phyloP scores from a whole-genome alignment of 2,113 vertebrate species.

The Ailurus styani region DNA sequence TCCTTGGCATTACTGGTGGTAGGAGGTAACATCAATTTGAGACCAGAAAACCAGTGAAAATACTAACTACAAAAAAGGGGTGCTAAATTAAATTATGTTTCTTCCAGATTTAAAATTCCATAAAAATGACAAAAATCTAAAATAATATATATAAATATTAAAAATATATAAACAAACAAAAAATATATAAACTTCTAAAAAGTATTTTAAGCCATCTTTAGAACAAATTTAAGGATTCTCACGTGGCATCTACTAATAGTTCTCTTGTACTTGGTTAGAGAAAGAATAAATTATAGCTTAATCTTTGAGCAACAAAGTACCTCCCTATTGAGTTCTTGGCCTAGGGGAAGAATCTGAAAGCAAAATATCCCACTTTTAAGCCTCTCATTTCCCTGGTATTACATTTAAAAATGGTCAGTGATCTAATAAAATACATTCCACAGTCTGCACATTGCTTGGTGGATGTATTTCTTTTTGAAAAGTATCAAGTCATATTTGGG shows the following conservation, averaged over 20 bases:
- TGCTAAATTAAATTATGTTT: neutral
- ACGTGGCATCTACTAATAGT: neutral
- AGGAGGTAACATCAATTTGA: neutral
- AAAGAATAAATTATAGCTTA: slow-evolving; percentile 45
- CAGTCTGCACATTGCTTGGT: neutral
- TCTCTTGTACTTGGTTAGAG: neutral
- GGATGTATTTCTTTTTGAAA: neutral
- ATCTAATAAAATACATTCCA: slow-evolving; percentile 29
- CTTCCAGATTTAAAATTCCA: neutral
- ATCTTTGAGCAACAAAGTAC: slow-evolving; percentile 1
- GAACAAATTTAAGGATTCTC: neutral
- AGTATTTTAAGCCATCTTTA: slow-evolving; percentile 19
- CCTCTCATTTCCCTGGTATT: neutral
- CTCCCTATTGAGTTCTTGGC: neutral
- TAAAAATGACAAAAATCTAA: neutral
- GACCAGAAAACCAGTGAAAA: slow-evolving; percentile 41
- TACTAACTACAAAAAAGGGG: neutral
- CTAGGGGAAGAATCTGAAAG: neutral
- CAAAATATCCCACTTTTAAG: neutral
- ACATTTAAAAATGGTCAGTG: neutral
- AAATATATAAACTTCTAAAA: neutral
- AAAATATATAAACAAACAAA: neutral
- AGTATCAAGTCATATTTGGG: neutral
- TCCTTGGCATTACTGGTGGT: neutral
- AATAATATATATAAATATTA: neutral